Base-by-base conservation (phyloP, 2,797 vertebrate species). In the Pantherophis vulpinus region DNA sequence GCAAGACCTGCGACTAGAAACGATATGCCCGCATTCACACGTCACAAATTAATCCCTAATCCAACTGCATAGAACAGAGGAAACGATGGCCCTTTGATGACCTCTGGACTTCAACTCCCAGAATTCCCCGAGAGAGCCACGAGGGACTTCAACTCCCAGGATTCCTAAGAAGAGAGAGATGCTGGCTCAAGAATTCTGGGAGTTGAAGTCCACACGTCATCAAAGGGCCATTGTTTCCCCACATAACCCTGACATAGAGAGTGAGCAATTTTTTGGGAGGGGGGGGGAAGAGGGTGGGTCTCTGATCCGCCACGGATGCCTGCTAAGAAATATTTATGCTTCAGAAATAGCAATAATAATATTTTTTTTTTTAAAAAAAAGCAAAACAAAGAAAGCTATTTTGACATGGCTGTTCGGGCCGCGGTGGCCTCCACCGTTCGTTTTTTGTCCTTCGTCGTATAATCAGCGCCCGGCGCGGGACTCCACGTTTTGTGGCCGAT, bases 21-120 rank as follows among this genome's bases (percentile, higher is more conserved):
- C 7, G 18, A 47, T 20, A 42, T 11, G 54, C 88, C 56, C 95
- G 96, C 97, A 97, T 97, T 97, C 97, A 97, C 94, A 96, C 86
- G 93, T 93, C 94, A 98, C 97, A 98, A 98, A 98, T 98, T 97
- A 98, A 98, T 95, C 95, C 92, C 95, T 90, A 95, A 95, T 0
- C 90, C 94, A 94, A 94, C 95, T 95, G 94, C 95, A 95, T 88
- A 51, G 2, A 0, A 91, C 16, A 37, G 66, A 74, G 32, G 32
- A 74, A 66, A 37, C 1, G 16, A 37, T 3, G 66, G n/a, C 63
- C 12, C 63, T 14, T 70, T 1, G 5, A 16, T 32, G 29, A 32
- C 14, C 5, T 70, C 5, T 74, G 66, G 66, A 74, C n/a, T 37
- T 74, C 66, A 37, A 74, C 66, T 74, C 66, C 66, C 32, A 74